phyloP scores from a whole-genome alignment of 1,140 invertebrate species.

The Diorhabda carinulata region DNA sequence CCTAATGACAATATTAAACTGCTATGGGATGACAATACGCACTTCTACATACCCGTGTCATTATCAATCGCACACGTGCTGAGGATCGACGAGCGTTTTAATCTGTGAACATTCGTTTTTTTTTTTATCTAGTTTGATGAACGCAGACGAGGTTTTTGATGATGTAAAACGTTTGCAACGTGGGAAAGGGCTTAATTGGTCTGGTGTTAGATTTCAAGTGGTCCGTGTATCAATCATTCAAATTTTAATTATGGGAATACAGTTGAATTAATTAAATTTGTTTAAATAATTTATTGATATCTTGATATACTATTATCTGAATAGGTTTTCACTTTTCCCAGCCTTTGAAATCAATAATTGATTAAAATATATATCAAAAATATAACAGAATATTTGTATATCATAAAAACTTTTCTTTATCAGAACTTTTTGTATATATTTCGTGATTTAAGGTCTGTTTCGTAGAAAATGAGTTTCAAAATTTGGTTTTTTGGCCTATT shows the following conservation, averaged over 20 bases:
- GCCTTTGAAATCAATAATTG: too few relatives aligned
- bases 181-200: neutral
- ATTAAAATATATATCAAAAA: too few relatives aligned
- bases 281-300: too few relatives aligned
- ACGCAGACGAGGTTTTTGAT: neutral
- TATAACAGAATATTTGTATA: too few relatives aligned
- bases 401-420: too few relatives aligned
- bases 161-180: neutral
- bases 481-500: too few relatives aligned
- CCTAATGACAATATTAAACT: constrained; percentile 37
- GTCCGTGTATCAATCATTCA: neutral
- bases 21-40: constrained; percentile 43
- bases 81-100: constrained; percentile 12
- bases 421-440: too few relatives aligned
- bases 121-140: constrained; percentile 5
- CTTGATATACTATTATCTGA: too few relatives aligned
- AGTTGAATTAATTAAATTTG: too few relatives aligned
- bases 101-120: constrained; percentile 14
- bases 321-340: too few relatives aligned
- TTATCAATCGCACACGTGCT: constrained; percentile 45
- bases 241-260: neutral
- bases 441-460: too few relatives aligned
- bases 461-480: too few relatives aligned
- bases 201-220: neutral
- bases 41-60: constrained; percentile 43